Percentiles rank a stretch among this genome's conserved stretches.
Conservation (phyloP, 2,113 vertebrate species). For the Semicossyphus pulcher region DNA sequence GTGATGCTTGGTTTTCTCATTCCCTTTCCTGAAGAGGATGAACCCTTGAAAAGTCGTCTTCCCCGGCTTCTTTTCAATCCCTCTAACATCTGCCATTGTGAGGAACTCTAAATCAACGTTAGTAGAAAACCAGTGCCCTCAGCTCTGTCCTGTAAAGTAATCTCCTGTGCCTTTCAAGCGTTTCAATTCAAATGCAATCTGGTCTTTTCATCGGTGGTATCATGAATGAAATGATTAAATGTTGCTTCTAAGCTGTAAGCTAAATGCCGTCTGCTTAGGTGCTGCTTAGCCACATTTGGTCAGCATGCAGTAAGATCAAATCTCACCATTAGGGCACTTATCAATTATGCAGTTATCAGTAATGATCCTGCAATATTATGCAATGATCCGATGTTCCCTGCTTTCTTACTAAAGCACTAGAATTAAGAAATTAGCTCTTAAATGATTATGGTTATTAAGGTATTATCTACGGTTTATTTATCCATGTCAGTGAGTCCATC, state of each 20-base stretch:
- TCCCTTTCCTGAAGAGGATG: slow-evolving; percentile 1
- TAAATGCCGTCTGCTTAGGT: neutral
- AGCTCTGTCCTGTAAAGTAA: neutral
- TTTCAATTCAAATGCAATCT: neutral
- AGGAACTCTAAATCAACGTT: neutral
- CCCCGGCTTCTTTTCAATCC: slow-evolving; percentile 18
- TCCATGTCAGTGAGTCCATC: too few species aligned
- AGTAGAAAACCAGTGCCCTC: slow-evolving; percentile 14
- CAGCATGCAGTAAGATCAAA: neutral
- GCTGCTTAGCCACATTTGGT: neutral
- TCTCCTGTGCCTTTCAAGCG: neutral
- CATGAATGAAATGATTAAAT: neutral
- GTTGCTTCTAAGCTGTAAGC: too few species aligned
- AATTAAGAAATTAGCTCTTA: too few species aligned
- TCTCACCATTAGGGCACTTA: neutral
- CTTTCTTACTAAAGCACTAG: too few species aligned
- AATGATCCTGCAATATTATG: neutral
- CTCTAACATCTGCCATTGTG: slow-evolving; percentile 18
- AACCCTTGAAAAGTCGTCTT: neutral
- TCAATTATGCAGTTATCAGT: neutral
- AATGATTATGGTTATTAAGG: too few species aligned
- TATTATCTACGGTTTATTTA: too few species aligned
- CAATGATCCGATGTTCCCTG: neutral
- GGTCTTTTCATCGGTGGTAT: neutral
- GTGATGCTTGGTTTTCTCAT: slow-evolving; percentile 25